Conservation (phyloP, 2,113 vertebrate species). For the Hippocampus barbouri region DNA sequence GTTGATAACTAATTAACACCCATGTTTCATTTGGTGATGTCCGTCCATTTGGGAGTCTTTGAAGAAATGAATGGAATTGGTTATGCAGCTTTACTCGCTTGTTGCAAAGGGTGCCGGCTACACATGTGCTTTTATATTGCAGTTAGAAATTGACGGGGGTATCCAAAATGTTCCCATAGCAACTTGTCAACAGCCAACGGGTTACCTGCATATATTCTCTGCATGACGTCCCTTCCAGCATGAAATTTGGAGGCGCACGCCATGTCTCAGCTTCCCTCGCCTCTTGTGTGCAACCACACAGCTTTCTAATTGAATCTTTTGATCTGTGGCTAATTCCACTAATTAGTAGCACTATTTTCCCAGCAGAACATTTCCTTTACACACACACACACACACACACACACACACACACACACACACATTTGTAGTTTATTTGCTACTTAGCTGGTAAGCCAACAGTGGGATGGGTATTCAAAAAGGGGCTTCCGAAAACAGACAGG, state of each 20-base stretch:
- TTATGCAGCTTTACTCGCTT: neutral
- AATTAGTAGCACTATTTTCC: constrained; percentile 61
- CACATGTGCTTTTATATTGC: neutral
- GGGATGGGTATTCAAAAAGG: constrained; percentile 49
- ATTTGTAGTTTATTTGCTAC: constrained; percentile 25
- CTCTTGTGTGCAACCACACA: constrained; percentile 41
- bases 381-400: neutral
- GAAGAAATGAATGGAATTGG: constrained; percentile 33
- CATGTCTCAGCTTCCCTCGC: constrained; percentile 10
- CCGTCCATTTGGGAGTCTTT: constrained; percentile 23
- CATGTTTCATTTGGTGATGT: constrained; percentile 14
- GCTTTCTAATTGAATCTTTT: constrained; percentile 70
- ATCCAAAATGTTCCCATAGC: neutral
- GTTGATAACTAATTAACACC: constrained; percentile 18
- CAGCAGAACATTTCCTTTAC: constrained; percentile 41
- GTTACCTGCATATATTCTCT: neutral
- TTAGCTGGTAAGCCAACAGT: constrained; percentile 34
- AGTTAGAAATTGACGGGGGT: neutral
- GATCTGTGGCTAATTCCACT: constrained; percentile 71
- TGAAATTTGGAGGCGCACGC: neutral
- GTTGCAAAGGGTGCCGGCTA: neutral
- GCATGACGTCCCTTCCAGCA: neutral
- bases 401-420: neutral
- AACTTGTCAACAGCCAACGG: neutral
- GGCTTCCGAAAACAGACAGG: constrained; percentile 47